Evolutionary conservation across 2,797 vertebrate genomes (phyloP).

Genomic region (Smutsia gigantea): DNA sequence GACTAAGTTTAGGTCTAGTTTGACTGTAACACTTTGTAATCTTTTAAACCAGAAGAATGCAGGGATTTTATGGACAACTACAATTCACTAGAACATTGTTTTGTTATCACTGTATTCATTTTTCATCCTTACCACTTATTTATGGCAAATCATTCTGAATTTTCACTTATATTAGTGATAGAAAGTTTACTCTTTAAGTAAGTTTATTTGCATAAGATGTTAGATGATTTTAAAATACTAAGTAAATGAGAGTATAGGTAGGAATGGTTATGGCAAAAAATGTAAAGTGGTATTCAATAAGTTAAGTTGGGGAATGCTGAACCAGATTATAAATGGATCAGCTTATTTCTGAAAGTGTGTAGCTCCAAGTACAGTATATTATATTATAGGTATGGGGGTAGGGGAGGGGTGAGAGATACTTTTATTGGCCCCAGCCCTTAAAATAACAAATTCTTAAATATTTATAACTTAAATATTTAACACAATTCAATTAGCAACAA

Average conservation of each 20-base stretch:
- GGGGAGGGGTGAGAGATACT: neutral
- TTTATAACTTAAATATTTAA: neutral
- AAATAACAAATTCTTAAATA: neutral
- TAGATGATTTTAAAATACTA: neutral
- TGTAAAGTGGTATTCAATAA: neutral
- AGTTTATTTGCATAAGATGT: neutral
- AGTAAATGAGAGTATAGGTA: neutral
- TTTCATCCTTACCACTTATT: neutral
- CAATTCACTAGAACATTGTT: neutral
- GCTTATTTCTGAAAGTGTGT: neutral
- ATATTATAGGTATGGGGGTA: neutral
- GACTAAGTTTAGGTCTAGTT: neutral
- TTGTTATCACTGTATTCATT: neutral
- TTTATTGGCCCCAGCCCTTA: neutral
- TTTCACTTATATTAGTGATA: neutral
- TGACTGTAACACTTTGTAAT: neutral
- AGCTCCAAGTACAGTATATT: neutral
- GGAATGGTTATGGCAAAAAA: neutral
- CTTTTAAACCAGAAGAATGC: neutral
- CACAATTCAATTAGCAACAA: neutral
- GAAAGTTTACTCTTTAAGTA: neutral
- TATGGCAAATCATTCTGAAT: neutral
- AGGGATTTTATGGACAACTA: neutral
- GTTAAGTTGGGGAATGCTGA: neutral
- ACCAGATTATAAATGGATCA: neutral